Evolutionary conservation across 30 jellyfish, hydroid and myxozoan species (phyloP).

Genomic region (Pseudorhiza aurosa): DNA sequence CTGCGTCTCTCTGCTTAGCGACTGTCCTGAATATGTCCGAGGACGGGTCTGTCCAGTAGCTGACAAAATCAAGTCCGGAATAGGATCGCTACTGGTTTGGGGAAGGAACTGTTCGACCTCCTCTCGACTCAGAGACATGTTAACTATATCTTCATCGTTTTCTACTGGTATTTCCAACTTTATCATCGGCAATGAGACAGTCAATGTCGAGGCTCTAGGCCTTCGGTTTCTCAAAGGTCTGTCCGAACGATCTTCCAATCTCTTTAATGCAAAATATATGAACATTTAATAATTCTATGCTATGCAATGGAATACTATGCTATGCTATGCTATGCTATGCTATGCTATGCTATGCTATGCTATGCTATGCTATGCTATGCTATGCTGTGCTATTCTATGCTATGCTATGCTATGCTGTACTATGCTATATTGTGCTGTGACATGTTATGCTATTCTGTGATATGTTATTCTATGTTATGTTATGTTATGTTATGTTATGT

Average conservation of each 20-base stretch:
- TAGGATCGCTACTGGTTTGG: conserved; percentile 26
- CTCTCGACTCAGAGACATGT: conserved; percentile 51
- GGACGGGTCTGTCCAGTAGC: conserved; percentile 42
- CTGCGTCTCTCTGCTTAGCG: conserved; percentile 10
- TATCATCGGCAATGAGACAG: conserved; percentile 94
- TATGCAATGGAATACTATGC: not conserved
- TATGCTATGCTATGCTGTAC: too few species aligned
- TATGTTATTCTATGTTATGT: too few species aligned
- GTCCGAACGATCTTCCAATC: not conserved
- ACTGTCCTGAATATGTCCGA: conserved; percentile 24
- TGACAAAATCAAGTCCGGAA: conserved; percentile 74
- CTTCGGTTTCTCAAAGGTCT: conserved; percentile 8
- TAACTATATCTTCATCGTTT: conserved; percentile 53
- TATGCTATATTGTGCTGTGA: too few species aligned
- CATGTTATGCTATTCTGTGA: too few species aligned
- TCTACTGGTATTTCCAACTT: conserved; percentile 95
- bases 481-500: too few species aligned
- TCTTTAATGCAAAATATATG: not conserved
- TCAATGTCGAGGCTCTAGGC: conserved; percentile 72
- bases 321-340: too few species aligned
- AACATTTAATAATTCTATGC: not conserved
- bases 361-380: too few species aligned
- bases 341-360: too few species aligned
- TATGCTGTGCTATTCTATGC: too few species aligned
- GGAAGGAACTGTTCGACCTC: conserved; percentile 59